Conservation (phyloP, 2,113 vertebrate genomes). For the Mustelus asterias region DNA sequence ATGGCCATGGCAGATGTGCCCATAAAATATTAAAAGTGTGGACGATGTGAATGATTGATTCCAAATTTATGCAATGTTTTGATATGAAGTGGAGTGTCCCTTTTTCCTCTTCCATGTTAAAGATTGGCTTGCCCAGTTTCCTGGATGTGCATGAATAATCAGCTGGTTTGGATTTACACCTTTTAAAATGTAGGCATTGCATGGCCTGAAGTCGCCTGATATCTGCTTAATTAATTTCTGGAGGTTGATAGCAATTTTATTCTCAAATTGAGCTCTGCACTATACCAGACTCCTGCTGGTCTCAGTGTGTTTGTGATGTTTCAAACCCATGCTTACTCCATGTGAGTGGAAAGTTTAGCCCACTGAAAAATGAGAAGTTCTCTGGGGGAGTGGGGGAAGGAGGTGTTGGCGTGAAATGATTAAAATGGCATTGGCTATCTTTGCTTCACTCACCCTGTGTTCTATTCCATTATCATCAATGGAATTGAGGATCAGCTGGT, state of each 20-base stretch:
- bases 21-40: background rate
- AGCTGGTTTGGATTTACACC: background rate
- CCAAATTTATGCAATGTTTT: background rate
- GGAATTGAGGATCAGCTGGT: background rate
- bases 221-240: background rate
- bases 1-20: background rate
- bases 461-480: background rate
- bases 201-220: background rate
- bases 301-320: background rate
- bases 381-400: background rate
- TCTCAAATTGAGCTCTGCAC: background rate
- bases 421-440: background rate
- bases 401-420: background rate
- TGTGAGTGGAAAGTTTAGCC: background rate
- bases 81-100: background rate
- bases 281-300: background rate
- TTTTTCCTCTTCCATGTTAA: background rate
- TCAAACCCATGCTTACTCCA: background rate
- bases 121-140: background rate
- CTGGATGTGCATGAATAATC: background rate
- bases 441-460: background rate
- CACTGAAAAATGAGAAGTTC: background rate
- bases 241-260: background rate
- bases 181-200: background rate
- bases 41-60: background rate